A percentile compares a stretch with the other conserved stretches of the same genome.
phyloP scores from a whole-genome alignment of 2,113 vertebrate genomes.

The Pampusana beccarii region DNA sequence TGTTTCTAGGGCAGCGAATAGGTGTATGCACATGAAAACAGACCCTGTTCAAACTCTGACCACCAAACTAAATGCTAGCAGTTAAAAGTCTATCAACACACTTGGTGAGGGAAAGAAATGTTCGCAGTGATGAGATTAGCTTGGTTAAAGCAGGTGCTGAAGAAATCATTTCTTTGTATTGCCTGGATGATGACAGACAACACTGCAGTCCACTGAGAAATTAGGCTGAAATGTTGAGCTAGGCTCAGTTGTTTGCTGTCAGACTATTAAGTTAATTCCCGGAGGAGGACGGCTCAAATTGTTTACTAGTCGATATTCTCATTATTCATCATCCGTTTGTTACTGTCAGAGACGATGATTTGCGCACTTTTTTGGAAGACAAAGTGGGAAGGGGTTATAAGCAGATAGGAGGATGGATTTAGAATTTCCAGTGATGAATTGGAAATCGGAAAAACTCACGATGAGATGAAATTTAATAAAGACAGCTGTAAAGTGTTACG shows the following conservation, averaged over 20 bases:
- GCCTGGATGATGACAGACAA: background rate
- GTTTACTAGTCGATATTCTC: slow-evolving; percentile 45
- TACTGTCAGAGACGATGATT: background rate
- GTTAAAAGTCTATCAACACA: background rate
- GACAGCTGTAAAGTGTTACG: background rate
- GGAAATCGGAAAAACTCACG: slow-evolving; percentile 47
- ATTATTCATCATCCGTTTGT: slow-evolving; percentile 22
- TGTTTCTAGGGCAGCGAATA: background rate
- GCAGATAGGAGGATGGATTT: background rate
- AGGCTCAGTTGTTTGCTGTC: background rate
- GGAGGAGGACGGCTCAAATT: slow-evolving; percentile 23
- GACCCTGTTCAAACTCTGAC: background rate
- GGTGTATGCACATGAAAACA: background rate
- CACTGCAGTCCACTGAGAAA: slow-evolving; percentile 29
- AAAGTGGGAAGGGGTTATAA: background rate
- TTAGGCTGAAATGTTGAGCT: slow-evolving; percentile 12
- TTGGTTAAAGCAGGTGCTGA: background rate
- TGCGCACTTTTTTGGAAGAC: slow-evolving; percentile 19
- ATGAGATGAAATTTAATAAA: slow-evolving; percentile 57
- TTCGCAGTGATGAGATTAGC: background rate
- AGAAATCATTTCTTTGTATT: background rate
- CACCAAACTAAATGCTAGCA: background rate
- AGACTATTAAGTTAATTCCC: slow-evolving; percentile 46
- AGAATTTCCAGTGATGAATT: slow-evolving; percentile 48
- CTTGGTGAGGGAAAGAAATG: accelerated